Base-by-base conservation (phyloP, 2,797 vertebrate genomes). In the Silurus aristotelis region DNA sequence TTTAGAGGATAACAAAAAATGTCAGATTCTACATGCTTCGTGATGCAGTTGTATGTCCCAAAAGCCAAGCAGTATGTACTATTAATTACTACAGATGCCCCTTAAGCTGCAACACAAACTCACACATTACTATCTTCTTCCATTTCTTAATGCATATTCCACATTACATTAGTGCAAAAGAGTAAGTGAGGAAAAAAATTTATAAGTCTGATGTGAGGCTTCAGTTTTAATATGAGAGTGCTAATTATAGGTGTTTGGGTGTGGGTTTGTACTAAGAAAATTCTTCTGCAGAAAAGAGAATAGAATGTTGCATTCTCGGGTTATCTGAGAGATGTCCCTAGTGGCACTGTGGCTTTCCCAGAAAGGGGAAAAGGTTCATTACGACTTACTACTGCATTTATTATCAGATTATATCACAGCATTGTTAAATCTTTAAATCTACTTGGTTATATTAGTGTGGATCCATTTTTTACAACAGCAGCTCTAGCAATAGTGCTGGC, bases 41-140 rank as follows among this genome's bases (percentile, higher is more conserved):
- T 63, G 58, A 63, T 63, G 75, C 75, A 38, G 56, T 55, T 25
- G 66, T 27, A 76, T 68, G 67, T 66, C 85, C 83, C 79, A 76
- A 64, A 84, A 56, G 68, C 73, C 46, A 77, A 66, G 48, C 55
- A 82, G 58, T 80, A 81, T 83, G 52, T 27, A 75, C 19, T 87
- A 70, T 63, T 83, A 85, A 82, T 86, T 85, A 80, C 83, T 63
- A 80, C 79, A 82, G 83, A 83, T 83, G 85, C 63, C 61, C 60
- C 85, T 77, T 66, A 80, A 80, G 84, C 83, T 85, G 82, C 63
- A 83, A 60, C 68, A 38, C 85, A 87, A 58, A 64, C 13, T 76
- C 43, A 82, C 80, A 72, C 80, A 82, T 67, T 78, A 25, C 61
- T 58, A 56, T 68, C 43, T 83, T 55, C 72, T 20, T 72, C 15